A percentile compares a stretch with the other conserved stretches of the same genome.
Evolutionary conservation across 2,888 invertebrate species (phyloP).

Genomic region (Drosophila anomalipes): DNA sequence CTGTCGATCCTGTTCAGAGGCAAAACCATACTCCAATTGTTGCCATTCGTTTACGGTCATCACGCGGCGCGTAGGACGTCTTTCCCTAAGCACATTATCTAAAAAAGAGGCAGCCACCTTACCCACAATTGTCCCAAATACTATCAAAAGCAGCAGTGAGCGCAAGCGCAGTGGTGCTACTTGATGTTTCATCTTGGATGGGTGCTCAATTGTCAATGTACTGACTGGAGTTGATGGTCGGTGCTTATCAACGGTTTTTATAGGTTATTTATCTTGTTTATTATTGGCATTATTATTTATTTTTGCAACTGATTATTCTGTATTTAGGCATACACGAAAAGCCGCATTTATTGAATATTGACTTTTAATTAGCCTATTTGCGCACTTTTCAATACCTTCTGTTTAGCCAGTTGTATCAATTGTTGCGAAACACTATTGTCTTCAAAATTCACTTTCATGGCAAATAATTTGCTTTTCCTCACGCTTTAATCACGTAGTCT

Average conservation of each 20-base stretch:
- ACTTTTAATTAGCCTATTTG: slow-evolving; percentile 46
- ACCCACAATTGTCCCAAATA: neutral
- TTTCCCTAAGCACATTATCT: neutral
- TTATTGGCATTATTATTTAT: slow-evolving; percentile 1
- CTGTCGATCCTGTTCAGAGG: slow-evolving; percentile 85
- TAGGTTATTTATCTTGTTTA: slow-evolving; percentile 14
- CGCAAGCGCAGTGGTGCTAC: neutral
- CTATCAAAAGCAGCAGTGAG: slow-evolving; percentile 4
- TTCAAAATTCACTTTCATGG: slow-evolving; percentile 28
- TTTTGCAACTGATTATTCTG: slow-evolving; percentile 36
- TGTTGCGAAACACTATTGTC: slow-evolving; percentile 14
- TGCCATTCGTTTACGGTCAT: slow-evolving; percentile 88
- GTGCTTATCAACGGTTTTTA: slow-evolving; percentile 44
- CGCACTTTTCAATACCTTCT: neutral
- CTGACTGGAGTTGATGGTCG: slow-evolving; percentile 5
- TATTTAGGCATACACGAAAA: slow-evolving; percentile 4
- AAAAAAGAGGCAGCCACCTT: neutral
- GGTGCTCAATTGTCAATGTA: slow-evolving; percentile 1
- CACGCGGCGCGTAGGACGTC: slow-evolving; percentile 65
- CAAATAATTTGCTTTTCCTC: slow-evolving; percentile 22
- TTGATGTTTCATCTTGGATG: slow-evolving; percentile 35
- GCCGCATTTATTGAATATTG: slow-evolving; percentile 18
- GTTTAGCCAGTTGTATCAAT: slow-evolving; percentile 41
- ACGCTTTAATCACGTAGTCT: slow-evolving; percentile 30
- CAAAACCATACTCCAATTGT: slow-evolving; percentile 89